Evolutionary conservation across 2,113 vertebrate genomes (phyloP), one percentile per base, ranked within the genome.

Genomic region (Suncus etruscus): DNA sequence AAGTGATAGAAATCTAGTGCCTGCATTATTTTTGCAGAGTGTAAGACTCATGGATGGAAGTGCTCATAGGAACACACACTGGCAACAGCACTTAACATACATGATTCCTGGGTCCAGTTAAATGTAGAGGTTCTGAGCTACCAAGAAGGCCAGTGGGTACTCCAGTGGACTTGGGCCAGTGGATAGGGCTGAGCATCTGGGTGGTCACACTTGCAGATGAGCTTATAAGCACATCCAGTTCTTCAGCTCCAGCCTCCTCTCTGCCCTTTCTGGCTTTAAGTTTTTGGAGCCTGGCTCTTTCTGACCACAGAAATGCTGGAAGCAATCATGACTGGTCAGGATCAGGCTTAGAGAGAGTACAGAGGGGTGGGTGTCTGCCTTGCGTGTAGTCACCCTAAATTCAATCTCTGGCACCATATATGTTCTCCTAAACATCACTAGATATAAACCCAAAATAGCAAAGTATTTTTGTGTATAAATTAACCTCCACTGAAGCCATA

Each of bases 151-250:
- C 25, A 69, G n/a, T 15, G 18, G 31, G 0, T 2, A 8, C 1
- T 12, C 4, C 48, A 4, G 6, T 39, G 39, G 39, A 5, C 39
- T 39, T 39, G 4, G 16, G 27, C 12, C 1, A 0, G 31, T 4
- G 54, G 9, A 0, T 5, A 11, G 32, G 11, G 27, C 10, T 5
- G 10, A 16, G 48, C 39, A 65, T 4, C 3, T 27, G 11, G 68
- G 68, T 16, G 6, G 27, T 27, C n/a, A 51, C 47, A 48, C 12
- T 8, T 5, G 54, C 12, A 54, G 54, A 11, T 16, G 54, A 16
- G 54, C 54, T 54, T 14, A 54, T 4, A 14, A 54, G 54, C 54
- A 14, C 54, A 10, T 11, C 54, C 11, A 14, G 18, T 54, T 16
- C 54, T 54, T 14, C 39, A 54, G 54, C 54, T 16, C 54, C 54